phyloP scores from a whole-genome alignment of 2,113 vertebrate genomes.

The Meleagris gallopavo region DNA sequence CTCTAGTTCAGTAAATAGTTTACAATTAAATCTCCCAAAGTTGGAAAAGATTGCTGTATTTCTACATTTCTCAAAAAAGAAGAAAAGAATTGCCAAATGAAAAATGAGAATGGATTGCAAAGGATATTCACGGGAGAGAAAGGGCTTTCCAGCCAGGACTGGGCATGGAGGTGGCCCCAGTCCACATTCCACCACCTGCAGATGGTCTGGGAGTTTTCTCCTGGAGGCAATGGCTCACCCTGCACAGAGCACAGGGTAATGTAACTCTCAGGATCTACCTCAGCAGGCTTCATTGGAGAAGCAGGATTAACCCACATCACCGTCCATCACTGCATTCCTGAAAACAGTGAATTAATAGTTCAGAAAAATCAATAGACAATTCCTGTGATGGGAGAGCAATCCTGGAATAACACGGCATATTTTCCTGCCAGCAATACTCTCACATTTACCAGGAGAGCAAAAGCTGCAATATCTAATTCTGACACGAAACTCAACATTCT shows the following conservation, averaged over 20 bases:
- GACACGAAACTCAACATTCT: not conserved
- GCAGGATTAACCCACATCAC: not conserved
- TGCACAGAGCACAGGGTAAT: not conserved
- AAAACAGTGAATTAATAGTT: slow-evolving; percentile 40
- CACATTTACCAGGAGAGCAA: not conserved
- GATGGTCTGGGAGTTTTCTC: not conserved
- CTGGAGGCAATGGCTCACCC: not conserved
- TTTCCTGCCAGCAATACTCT: slow-evolving; percentile 33
- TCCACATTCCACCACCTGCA: fast-evolving
- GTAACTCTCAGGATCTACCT: fast-evolving
- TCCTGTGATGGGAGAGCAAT: not conserved
- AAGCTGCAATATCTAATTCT: slow-evolving; percentile 21
- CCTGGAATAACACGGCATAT: not conserved
- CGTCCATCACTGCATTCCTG: not conserved
- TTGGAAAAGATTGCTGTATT: not conserved
- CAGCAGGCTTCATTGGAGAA: not conserved
- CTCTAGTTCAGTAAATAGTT: not conserved
- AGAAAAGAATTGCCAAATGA: not conserved
- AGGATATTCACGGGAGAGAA: not conserved
- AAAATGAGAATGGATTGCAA: not conserved
- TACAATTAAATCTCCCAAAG: slow-evolving; percentile 8
- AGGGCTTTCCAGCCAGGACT: not conserved
- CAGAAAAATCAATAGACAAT: not conserved
- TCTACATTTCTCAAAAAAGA: slow-evolving; percentile 2
- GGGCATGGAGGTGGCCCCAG: not conserved